Evolutionary conservation across 2,797 vertebrate genomes (phyloP).

Genomic region (Agapornis canus): DNA sequence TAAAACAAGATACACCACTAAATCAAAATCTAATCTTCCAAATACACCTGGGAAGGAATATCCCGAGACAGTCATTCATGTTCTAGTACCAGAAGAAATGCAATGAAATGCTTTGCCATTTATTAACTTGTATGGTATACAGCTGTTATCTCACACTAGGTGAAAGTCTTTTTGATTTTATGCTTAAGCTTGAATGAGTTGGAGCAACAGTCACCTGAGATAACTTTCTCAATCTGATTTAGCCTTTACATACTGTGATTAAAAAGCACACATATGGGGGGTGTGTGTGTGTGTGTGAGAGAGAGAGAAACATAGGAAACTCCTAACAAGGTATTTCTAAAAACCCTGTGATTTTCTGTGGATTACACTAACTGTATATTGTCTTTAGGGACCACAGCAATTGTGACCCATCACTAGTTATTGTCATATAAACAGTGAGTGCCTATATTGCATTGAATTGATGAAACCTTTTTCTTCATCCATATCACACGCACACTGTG

Average conservation of each 20-base stretch:
- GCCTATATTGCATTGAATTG: neutral
- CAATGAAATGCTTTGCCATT: neutral
- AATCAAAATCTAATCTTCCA: neutral
- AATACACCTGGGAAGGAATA: neutral
- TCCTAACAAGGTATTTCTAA: neutral
- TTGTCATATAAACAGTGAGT: neutral
- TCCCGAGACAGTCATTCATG: neutral
- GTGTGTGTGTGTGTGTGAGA: too few relatives aligned
- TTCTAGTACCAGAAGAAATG: neutral
- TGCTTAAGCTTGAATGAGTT: neutral
- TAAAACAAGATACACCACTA: neutral
- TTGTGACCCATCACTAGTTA: neutral
- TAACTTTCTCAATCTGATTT: neutral
- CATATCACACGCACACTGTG: accelerated
- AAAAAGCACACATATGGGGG: neutral
- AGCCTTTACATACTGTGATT: accelerated
- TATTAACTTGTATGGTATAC: neutral
- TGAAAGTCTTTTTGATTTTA: slow-evolving; percentile 17
- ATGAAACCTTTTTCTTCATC: neutral
- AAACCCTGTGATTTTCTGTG: neutral
- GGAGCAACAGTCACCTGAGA: neutral
- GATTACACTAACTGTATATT: neutral
- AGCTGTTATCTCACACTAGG: neutral
- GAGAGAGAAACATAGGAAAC: neutral
- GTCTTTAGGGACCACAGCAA: neutral